These are phyloP conservation scores for Pavo muticus DNA, from an alignment of 2,113 vertebrate species.

Conservation along the genomic window DNA sequence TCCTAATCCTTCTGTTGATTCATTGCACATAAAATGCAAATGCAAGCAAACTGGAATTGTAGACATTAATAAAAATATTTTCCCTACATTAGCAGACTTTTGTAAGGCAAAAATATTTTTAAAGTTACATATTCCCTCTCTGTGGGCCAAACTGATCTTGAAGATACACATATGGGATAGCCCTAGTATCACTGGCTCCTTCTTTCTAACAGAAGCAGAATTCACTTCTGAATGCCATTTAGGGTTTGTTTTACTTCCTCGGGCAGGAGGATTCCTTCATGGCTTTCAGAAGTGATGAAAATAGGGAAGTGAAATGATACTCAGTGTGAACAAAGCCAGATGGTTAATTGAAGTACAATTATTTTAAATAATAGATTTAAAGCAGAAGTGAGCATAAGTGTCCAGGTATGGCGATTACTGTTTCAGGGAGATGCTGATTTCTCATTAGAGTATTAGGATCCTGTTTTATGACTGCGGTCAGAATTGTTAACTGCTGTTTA, in stretches of 20 bases:
- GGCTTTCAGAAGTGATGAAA: neutral
- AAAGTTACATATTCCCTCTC: neutral
- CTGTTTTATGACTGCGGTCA: neutral
- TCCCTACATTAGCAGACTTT: neutral
- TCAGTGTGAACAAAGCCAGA: neutral
- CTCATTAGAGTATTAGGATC: neutral
- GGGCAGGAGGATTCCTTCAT: neutral
- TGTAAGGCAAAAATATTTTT: neutral
- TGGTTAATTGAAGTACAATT: neutral
- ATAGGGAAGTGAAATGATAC: neutral
- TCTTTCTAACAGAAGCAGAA: neutral
- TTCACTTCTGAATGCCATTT: neutral
- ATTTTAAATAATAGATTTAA: neutral
- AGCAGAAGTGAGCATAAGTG: neutral
- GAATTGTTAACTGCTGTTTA: neutral
- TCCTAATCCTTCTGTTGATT: constrained; percentile 47
- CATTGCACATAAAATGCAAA: constrained; percentile 28
- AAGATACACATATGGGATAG: neutral
- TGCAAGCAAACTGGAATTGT: neutral
- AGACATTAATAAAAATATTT: neutral
- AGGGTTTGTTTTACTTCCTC: neutral
- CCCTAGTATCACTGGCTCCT: neutral
- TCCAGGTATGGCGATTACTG: neutral
- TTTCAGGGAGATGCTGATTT: neutral
- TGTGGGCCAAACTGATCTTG: neutral